Conservation (phyloP, 2,797 vertebrate genomes). For the Podarcis siculus region DNA sequence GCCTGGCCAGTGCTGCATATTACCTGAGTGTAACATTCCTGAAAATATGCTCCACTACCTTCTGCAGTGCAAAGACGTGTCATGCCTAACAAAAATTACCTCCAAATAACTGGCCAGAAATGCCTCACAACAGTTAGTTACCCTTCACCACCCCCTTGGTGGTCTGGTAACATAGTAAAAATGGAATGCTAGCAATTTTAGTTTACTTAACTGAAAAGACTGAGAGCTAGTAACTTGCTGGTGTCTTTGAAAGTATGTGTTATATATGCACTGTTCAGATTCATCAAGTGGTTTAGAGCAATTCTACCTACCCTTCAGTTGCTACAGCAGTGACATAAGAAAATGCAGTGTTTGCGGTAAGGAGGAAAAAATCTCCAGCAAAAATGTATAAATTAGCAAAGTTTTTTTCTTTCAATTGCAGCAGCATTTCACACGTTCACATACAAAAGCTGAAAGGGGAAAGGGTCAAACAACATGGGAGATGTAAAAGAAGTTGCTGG, state of each 20-base stretch:
- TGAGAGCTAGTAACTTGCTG: too few relatives aligned
- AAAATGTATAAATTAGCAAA: not conserved
- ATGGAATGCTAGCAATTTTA: too few relatives aligned
- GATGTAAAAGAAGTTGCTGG: not conserved
- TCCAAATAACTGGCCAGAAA: not conserved
- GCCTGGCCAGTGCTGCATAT: too few relatives aligned
- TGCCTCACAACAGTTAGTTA: not conserved
- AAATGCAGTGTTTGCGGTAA: not conserved
- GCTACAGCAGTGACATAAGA: not conserved
- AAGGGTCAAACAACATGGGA: not conserved
- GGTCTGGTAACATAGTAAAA: too few relatives aligned
- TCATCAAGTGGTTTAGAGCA: too few relatives aligned
- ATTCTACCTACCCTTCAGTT: not conserved
- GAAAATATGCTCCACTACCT: too few relatives aligned
- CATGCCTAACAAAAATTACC: not conserved
- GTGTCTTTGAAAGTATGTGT: too few relatives aligned
- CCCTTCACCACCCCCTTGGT: not conserved
- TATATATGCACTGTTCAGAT: too few relatives aligned
- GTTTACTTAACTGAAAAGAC: too few relatives aligned
- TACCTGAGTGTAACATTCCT: too few relatives aligned
- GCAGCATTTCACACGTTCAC: not conserved
- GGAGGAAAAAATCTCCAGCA: not conserved
- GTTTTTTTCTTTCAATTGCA: not conserved
- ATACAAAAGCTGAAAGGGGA: not conserved
- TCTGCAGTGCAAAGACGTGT: too few relatives aligned